Evolutionary conservation across 2,888 invertebrate species (phyloP), one percentile per base, ranked within the genome.

Genomic region (Drosophila colorata): DNA sequence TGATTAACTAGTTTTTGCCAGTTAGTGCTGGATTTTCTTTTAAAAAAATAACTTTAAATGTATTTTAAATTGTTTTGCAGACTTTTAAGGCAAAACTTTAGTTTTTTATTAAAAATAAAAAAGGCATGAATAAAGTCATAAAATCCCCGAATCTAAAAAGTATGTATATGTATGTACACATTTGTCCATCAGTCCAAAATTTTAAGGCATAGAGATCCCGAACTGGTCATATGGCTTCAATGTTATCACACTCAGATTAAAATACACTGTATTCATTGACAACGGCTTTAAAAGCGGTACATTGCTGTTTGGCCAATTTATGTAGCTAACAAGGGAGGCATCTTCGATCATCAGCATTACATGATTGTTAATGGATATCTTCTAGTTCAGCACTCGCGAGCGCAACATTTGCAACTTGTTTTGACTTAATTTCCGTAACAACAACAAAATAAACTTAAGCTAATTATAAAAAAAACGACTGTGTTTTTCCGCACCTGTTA

Each of bases 21-120:
- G 69, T 55, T 69, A 52, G 14, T 25, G 43, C 40, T 49, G 70
- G 57, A 65, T 71, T 69, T 69, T 60, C 47, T 33, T 71, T 63
- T 6, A 40, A 44, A 20, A 44, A 18, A n/a, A 23, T 37, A 55
- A 23, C 53, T 55, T 40, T 47, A 16, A 41, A 16, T 47, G 9
- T 28, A 49, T 33, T 11, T 47, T 16, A 33, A 33, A 33, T 31
- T 37, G 11, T 37, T 55, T 35, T 20, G 7, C 14, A 6, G 20
- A 41, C 18, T 56, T 47, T 35, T 37, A 9, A 31, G 16, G 20
- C 28, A 38, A 23, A 38, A 40, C 13, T 59, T 59, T 25, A 58
- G 63, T 53, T 66, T 41, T 33, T 33, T 13, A 5, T 4, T 13
- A 4, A 33, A 13, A 4, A 33, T 13, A 33, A 13, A 4, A 33